Conservation (phyloP, 2,113 vertebrate species). For the Nesoenas mayeri region DNA sequence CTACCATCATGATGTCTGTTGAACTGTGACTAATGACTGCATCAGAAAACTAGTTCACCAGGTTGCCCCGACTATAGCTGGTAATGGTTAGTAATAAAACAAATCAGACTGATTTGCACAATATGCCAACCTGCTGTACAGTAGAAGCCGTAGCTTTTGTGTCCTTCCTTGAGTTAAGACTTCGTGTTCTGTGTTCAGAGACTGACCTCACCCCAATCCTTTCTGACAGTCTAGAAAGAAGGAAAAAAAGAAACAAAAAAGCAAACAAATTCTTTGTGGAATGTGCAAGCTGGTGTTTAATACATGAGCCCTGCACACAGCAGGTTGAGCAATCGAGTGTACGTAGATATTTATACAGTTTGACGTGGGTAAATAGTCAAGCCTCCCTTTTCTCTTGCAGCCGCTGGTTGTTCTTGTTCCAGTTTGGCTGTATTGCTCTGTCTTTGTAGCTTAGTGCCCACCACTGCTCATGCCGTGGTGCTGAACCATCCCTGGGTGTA, state of each 20-base stretch:
- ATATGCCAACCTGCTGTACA: not conserved
- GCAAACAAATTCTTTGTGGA: not conserved
- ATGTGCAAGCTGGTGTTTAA: not conserved
- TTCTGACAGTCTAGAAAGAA: slow-evolving; percentile 19
- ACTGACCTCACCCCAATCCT: slow-evolving; percentile 52
- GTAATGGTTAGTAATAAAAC: slow-evolving; percentile 36
- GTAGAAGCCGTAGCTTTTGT: not conserved
- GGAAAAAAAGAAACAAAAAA: not conserved
- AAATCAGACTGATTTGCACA: not conserved
- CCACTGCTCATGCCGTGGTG: not conserved
- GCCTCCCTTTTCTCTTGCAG: not conserved
- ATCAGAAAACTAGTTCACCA: slow-evolving; percentile 31
- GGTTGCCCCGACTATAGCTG: slow-evolving; percentile 13
- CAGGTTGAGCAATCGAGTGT: not conserved
- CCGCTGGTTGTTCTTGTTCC: not conserved
- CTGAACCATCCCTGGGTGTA: not conserved
- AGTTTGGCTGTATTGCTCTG: not conserved
- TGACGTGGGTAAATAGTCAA: not conserved
- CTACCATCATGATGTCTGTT: not conserved
- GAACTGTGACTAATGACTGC: slow-evolving; percentile 61
- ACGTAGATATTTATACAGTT: not conserved
- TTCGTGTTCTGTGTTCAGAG: slow-evolving; percentile 44
- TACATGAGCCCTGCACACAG: not conserved
- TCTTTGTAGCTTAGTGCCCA: not conserved
- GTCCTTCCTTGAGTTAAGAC: not conserved